Evolutionary conservation across 2,888 invertebrate species (phyloP).

Genomic region (Xylota segnis): DNA sequence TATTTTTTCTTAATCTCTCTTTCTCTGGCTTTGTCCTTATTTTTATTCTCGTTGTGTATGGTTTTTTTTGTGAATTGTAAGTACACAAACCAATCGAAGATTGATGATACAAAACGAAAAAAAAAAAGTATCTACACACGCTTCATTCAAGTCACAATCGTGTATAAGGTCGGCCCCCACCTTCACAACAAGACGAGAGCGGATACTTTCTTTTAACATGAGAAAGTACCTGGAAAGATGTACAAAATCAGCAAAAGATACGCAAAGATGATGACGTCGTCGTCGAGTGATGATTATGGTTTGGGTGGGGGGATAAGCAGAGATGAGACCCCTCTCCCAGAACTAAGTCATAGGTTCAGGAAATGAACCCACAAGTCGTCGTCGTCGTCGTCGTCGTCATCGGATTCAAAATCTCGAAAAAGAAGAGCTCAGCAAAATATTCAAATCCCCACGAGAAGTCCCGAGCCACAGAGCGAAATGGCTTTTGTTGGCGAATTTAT

Average conservation of each 20-base stretch:
- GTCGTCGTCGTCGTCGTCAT: constrained; percentile 32
- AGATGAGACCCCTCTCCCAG: background rate
- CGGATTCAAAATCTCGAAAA: constrained; percentile 22
- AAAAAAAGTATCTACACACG: constrained; percentile 40
- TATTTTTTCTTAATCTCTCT: constrained; percentile 16
- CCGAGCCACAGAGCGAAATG: constrained; percentile 30
- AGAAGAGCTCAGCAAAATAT: constrained; percentile 29
- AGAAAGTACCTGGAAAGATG: constrained; percentile 24
- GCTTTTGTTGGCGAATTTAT: constrained; percentile 62
- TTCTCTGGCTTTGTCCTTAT: constrained; percentile 51
- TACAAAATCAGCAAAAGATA: constrained; percentile 18
- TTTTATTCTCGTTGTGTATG: constrained; percentile 42
- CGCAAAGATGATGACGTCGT: constrained; percentile 24
- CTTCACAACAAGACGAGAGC: constrained; percentile 5
- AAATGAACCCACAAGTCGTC: constrained; percentile 55
- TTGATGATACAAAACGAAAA: constrained; percentile 67
- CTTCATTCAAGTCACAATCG: constrained; percentile 44
- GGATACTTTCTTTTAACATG: constrained; percentile 64
- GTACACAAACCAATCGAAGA: constrained; percentile 68
- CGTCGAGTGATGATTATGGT: constrained; percentile 34
- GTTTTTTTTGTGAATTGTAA: constrained; percentile 14
- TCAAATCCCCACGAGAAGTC: constrained; percentile 39
- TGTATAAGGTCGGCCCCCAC: constrained; percentile 29
- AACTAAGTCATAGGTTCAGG: constrained; percentile 53
- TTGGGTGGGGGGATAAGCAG: constrained; percentile 17